Evolutionary conservation across 2,797 vertebrate species (phyloP).

Genomic region (Acanthopagrus latus): DNA sequence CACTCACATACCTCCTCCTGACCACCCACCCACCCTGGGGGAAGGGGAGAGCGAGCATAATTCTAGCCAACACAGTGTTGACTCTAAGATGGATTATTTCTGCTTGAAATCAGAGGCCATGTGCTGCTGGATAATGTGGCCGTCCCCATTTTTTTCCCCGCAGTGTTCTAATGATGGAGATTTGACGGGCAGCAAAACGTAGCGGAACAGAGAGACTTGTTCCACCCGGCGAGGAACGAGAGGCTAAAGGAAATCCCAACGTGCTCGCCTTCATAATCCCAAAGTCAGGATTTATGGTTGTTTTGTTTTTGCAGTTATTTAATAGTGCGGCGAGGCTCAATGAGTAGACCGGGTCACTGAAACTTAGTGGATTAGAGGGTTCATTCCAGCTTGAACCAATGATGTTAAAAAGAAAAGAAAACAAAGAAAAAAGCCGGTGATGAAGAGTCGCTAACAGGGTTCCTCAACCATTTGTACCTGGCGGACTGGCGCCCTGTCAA

Average conservation of each 20-base stretch:
- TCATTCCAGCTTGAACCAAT: slow-evolving; percentile 39
- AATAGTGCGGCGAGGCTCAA: slow-evolving; percentile 40
- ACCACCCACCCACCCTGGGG: slow-evolving; percentile 68
- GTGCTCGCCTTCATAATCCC: slow-evolving; percentile 54
- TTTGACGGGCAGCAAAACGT: slow-evolving; percentile 68
- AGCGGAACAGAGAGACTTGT: slow-evolving; percentile 62
- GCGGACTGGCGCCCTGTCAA: neutral
- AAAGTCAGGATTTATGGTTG: slow-evolving; percentile 58
- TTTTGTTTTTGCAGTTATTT: slow-evolving; percentile 65
- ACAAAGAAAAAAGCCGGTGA: neutral
- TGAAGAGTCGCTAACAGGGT: neutral
- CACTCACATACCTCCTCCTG: slow-evolving; percentile 47
- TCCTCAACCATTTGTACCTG: neutral
- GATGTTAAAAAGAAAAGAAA: slow-evolving; percentile 21
- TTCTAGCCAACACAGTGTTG: slow-evolving; percentile 81
- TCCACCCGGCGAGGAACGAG: slow-evolving; percentile 47
- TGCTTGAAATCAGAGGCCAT: slow-evolving; percentile 81
- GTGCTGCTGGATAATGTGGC: slow-evolving; percentile 77
- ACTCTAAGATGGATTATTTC: slow-evolving; percentile 86
- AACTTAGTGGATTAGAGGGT: slow-evolving; percentile 47
- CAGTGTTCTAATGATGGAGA: slow-evolving; percentile 68
- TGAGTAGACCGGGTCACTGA: slow-evolving; percentile 37
- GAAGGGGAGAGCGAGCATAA: slow-evolving; percentile 71
- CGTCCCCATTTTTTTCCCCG: slow-evolving; percentile 32
- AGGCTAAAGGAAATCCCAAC: slow-evolving; percentile 68